Conservation (phyloP, 1,140 invertebrate species). For the Sitodiplosis mosellana region DNA sequence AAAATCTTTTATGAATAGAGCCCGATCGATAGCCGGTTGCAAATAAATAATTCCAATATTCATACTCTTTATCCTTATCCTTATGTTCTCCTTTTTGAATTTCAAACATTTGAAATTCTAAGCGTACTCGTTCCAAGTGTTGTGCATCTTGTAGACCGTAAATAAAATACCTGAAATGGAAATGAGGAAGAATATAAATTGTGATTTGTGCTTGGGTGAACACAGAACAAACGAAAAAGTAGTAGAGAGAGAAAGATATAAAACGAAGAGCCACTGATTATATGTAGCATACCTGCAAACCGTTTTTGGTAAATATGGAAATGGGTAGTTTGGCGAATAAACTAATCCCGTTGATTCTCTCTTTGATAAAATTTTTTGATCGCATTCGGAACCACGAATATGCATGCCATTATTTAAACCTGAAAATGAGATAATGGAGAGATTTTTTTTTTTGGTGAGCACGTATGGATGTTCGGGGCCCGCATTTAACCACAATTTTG, state of each 20-base stretch:
- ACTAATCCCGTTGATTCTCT: conserved; percentile 80
- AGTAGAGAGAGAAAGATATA: too few relatives aligned
- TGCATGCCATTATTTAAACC: conserved; percentile 69
- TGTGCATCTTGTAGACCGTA: conserved; percentile 92
- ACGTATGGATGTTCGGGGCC: background rate
- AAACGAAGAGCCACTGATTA: too few relatives aligned
- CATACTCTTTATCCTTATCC: conserved; percentile 18
- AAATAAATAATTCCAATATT: background rate
- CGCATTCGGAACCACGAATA: conserved; percentile 89
- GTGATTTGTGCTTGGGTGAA: background rate
- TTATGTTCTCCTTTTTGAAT: conserved; percentile 61
- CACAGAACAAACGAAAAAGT: background rate
- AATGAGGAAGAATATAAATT: background rate
- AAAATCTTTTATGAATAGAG: too few relatives aligned
- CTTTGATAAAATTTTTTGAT: conserved; percentile 88
- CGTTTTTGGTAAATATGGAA: conserved; percentile 81
- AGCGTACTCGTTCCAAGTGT: conserved; percentile 77
- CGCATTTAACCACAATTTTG: too few relatives aligned
- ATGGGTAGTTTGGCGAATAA: conserved; percentile 90
- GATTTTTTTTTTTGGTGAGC: conserved; percentile 10
- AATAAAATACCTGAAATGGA: conserved; percentile 66
- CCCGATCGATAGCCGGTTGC: background rate
- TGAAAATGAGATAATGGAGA: conserved; percentile 9
- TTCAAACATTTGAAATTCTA: conserved; percentile 75
- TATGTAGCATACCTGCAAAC: conserved; percentile 55